Percentiles rank a stretch among this genome's conserved stretches.
Evolutionary conservation across 2,888 invertebrate species (phyloP).

Genomic region (Dryobotodes eremita): DNA sequence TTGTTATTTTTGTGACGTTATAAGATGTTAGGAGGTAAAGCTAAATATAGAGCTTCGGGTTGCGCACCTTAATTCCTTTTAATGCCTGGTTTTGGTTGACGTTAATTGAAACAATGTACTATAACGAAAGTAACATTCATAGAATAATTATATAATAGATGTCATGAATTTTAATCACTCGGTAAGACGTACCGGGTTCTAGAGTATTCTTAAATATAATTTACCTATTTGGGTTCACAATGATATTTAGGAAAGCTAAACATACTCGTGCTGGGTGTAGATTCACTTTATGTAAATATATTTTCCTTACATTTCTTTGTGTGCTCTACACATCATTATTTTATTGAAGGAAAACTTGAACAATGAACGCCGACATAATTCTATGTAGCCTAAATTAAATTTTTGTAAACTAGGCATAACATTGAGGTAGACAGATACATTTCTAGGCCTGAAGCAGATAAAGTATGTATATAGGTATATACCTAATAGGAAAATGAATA

Average conservation of each 20-base stretch:
- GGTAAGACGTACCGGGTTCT: background rate
- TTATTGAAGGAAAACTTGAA: slow-evolving; percentile 8
- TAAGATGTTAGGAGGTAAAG: slow-evolving; percentile 22
- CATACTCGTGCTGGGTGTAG: slow-evolving; percentile 13
- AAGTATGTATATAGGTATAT: too few species aligned
- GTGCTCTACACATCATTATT: slow-evolving; percentile 19
- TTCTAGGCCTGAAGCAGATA: background rate
- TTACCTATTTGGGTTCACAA: slow-evolving; percentile 4
- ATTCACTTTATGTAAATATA: slow-evolving; percentile 22
- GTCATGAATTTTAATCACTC: slow-evolving; percentile 5
- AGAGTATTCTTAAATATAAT: slow-evolving; percentile 11
- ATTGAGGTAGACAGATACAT: background rate
- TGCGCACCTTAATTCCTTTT: slow-evolving; percentile 22
- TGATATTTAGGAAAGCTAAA: slow-evolving; percentile 18
- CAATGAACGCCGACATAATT: background rate
- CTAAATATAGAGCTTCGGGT: slow-evolving; percentile 24
- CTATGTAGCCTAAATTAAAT: background rate
- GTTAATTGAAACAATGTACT: slow-evolving; percentile 12
- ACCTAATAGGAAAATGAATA: background rate
- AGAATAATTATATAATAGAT: background rate
- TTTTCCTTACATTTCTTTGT: slow-evolving; percentile 18
- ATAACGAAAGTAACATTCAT: background rate
- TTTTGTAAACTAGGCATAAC: slow-evolving; percentile 4
- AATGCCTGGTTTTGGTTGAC: slow-evolving; percentile 5
- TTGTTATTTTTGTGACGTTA: slow-evolving; percentile 39